These are phyloP conservation scores for Lamprologus lemairii DNA, from an alignment of 2,113 vertebrate species.

Conservation along the genomic window DNA sequence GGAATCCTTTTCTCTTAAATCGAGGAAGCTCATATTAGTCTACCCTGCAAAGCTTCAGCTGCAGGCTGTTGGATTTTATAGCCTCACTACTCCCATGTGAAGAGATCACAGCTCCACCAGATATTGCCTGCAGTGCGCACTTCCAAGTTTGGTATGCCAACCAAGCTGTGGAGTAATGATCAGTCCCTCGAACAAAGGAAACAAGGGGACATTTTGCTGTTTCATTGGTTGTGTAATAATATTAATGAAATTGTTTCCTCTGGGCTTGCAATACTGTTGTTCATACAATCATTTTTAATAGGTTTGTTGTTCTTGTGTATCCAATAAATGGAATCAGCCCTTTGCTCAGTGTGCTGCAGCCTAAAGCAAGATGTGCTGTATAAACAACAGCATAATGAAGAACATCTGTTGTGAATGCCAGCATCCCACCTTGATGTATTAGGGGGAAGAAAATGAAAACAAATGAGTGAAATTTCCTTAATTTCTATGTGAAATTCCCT, in stretches of 20 bases:
- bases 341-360: constrained; percentile 22
- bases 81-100: constrained; percentile 24
- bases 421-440: neutral
- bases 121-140: constrained; percentile 28
- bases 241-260: constrained; percentile 39
- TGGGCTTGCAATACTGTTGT: constrained; percentile 25
- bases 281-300: constrained; percentile 40
- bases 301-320: constrained; percentile 46
- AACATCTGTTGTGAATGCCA: constrained; percentile 44
- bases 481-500: neutral
- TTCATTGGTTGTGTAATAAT: constrained; percentile 20
- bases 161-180: constrained; percentile 16
- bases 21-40: neutral
- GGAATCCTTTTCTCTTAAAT: constrained; percentile 7
- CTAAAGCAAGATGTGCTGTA: constrained; percentile 38
- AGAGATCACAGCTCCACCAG: constrained; percentile 20
- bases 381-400: constrained; percentile 40
- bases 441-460: neutral
- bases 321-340: constrained; percentile 28
- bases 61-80: constrained; percentile 25
- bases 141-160: constrained; percentile 3
- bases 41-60: constrained; percentile 8
- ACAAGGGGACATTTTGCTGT: neutral
- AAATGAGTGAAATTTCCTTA: neutral
- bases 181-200: neutral